phyloP scores from a whole-genome alignment of 2,797 vertebrate species.

The Scyliorhinus canicula region DNA sequence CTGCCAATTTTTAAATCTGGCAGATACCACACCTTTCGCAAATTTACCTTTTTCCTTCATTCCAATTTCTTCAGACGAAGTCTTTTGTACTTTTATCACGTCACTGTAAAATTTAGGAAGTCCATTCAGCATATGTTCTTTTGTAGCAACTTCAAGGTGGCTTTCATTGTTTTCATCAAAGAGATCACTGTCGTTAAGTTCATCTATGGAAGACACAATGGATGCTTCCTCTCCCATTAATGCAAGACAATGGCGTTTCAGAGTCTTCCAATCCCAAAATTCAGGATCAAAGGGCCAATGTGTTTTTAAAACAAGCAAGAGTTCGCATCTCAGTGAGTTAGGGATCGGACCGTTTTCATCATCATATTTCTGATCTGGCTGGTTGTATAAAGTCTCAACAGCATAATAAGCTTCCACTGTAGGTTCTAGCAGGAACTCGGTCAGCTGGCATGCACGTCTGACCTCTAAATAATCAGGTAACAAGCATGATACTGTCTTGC shows the following conservation, averaged over 20 bases:
- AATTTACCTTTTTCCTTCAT: conserved; percentile 84
- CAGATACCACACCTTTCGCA: conserved; percentile 85
- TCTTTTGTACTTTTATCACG: conserved; percentile 68
- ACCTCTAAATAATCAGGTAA: conserved; percentile 89
- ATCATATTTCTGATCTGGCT: conserved; percentile 93
- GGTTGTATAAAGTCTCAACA: conserved; percentile 91
- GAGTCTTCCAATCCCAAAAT: conserved; percentile 98
- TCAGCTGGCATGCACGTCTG: conserved; percentile 92
- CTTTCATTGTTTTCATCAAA: conserved; percentile 75
- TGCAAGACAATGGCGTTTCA: conserved; percentile 87
- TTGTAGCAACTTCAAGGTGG: conserved; percentile 54
- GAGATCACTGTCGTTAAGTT: conserved; percentile 82
- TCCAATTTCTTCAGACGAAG: conserved; percentile 68
- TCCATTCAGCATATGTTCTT: conserved; percentile 62
- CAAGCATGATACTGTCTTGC: conserved; percentile 93
- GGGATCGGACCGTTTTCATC: conserved; percentile 88
- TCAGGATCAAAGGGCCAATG: conserved; percentile 98
- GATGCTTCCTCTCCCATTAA: conserved; percentile 96
- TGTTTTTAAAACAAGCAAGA: conserved; percentile 90
- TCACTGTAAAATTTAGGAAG: conserved; percentile 64
- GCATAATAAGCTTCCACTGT: conserved; percentile 95
- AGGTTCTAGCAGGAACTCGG: conserved; percentile 90
- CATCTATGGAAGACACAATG: conserved; percentile 92
- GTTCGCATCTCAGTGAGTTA: conserved; percentile 90
- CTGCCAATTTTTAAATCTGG: conserved; percentile 92